These are phyloP conservation scores for Acleris laterana DNA, from an alignment of 2,888 invertebrate species.

Conservation along the genomic window DNA sequence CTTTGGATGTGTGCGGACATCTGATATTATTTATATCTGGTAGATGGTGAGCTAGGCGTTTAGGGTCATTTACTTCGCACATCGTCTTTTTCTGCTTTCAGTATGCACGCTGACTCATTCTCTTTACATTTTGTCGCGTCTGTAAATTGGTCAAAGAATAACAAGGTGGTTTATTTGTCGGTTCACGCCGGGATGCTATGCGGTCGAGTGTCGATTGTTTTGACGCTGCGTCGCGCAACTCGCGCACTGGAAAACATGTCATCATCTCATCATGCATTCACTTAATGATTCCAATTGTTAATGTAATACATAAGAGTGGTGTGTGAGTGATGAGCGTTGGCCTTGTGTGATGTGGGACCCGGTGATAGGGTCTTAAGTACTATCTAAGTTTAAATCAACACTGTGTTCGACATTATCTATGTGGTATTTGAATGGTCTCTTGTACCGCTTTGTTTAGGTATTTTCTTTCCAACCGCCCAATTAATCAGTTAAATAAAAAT, in stretches of 20 bases:
- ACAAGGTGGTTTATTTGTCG: not conserved
- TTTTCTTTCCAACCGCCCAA: too few species aligned
- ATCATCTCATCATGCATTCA: conserved; percentile 55
- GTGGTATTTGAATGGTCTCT: too few species aligned
- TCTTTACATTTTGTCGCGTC: conserved; percentile 9
- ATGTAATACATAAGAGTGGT: not conserved
- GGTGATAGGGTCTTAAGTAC: too few species aligned
- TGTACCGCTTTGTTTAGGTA: too few species aligned
- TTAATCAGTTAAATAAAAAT: too few species aligned
- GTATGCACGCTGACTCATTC: conserved; percentile 34
- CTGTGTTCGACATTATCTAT: too few species aligned
- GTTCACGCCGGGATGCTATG: not conserved
- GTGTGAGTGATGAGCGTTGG: too few species aligned
- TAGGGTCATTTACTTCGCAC: conserved; percentile 72
- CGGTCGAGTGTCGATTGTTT: conserved; percentile 6
- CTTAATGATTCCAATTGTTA: conserved; percentile 38
- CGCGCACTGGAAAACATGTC: conserved; percentile 38
- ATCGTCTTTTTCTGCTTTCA: conserved; percentile 61
- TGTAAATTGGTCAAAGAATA: conserved; percentile 14
- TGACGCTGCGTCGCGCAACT: not conserved
- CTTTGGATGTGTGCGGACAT: conserved; percentile 59
- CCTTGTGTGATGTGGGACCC: too few species aligned
- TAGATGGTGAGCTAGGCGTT: conserved; percentile 67
- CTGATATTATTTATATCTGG: conserved; percentile 74
- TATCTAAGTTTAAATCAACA: too few species aligned